Conservation (phyloP, 1,140 invertebrate genomes). For the Pseudoatta argentina region DNA sequence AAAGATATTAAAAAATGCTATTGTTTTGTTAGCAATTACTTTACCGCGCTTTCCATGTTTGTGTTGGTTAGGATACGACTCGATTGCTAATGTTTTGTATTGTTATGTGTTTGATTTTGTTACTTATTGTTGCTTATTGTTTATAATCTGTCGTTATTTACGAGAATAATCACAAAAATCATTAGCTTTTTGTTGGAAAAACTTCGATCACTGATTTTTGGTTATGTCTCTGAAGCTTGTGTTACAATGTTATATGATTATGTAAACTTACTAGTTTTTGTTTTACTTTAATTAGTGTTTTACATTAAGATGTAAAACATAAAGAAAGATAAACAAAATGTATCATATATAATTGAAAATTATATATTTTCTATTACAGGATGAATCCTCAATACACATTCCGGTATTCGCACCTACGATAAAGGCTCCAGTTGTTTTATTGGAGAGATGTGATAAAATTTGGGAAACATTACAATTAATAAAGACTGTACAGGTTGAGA, state of each 20-base stretch:
- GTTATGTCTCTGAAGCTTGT: neutral
- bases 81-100: neutral
- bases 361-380: conserved; percentile 55
- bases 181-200: neutral
- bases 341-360: neutral
- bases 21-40: neutral
- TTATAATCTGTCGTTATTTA: neutral
- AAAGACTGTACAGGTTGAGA: conserved; percentile 72
- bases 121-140: neutral
- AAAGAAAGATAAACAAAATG: neutral
- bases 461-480: conserved; percentile 83
- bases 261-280: neutral
- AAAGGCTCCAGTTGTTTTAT: conserved; percentile 72
- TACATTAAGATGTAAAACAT: neutral
- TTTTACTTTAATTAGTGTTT: conserved; percentile 7
- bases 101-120: neutral
- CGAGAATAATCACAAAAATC: neutral
- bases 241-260: neutral
- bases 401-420: conserved; percentile 69
- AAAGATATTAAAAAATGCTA: neutral
- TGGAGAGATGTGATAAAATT: conserved; percentile 83
- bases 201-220: neutral
- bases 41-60: conserved; percentile 32
- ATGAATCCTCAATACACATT: neutral
- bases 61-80: neutral